phyloP scores from a whole-genome alignment of 2,797 vertebrate genomes.

The Yasuhikotakia modesta region DNA sequence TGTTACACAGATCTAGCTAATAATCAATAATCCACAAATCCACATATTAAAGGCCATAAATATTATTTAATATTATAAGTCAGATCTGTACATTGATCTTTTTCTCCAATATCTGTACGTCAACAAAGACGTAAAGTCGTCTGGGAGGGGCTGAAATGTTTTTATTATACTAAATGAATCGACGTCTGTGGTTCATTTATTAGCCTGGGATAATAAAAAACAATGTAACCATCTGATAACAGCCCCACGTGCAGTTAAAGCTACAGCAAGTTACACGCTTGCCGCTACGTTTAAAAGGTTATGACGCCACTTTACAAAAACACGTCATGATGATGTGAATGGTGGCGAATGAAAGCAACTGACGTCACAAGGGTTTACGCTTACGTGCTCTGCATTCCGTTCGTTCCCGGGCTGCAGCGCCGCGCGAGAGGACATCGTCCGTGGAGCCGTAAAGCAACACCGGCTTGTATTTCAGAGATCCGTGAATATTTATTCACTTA shows the following conservation, averaged over 20 bases:
- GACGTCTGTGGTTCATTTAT: neutral
- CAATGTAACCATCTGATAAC: no score
- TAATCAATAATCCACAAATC: neutral
- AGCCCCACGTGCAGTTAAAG: neutral
- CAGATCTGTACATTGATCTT: neutral
- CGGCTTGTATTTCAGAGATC: conserved; percentile 19
- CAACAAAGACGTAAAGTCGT: no score
- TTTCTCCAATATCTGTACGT: neutral
- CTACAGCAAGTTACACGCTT: no score
- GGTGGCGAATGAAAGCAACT: neutral
- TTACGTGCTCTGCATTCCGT: conserved; percentile 86
- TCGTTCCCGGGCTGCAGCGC: conserved; percentile 84
- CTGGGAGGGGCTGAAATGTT: neutral
- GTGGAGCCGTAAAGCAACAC: conserved; percentile 60
- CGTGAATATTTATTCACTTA: conserved; percentile 38
- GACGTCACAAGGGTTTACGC: conserved; percentile 61
- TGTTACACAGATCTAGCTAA: neutral
- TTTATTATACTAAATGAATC: neutral
- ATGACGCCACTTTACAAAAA: neutral
- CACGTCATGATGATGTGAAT: neutral
- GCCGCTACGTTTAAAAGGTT: neutral
- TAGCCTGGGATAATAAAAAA: neutral
- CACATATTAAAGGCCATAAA: neutral
- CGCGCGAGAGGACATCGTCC: conserved; percentile 86
- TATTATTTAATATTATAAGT: neutral